Evolutionary conservation across 2,797 vertebrate genomes (phyloP), one percentile per base, ranked within the genome.

Genomic region (Gallirallus australis): DNA sequence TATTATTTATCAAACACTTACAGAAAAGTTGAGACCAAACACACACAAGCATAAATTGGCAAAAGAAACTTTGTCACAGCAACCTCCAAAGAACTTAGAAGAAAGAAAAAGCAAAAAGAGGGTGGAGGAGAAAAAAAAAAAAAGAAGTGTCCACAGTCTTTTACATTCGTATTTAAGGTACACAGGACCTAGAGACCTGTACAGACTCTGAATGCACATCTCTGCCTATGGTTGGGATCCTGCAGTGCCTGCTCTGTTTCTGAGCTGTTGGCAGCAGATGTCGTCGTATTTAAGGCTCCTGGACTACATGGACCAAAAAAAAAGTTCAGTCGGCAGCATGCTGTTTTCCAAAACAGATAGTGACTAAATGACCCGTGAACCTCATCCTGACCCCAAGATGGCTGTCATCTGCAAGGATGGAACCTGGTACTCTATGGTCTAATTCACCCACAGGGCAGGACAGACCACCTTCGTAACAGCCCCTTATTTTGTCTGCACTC

Each of bases 91-190:
- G 11, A 8, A 35, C 3, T 56, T 45, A 6, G 23, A 24, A 25
- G 14, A 16, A 15, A 16, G 16, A 18, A 5, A 4, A 6, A 5
- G 2, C 17, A 8, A 7, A 25, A 37, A 28, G 48, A 24, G 48
- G 48, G 13, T 24, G 48, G 24, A 27, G 24, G 11, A 25, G 48
- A 5, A 6, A 4, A 2, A 17, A 8, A 7, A 21, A n/a, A 19
- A 35, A 40, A 25, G 9, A 1, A 5, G 5, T 19, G 15, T 39
- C 59, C 24, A 35, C 8, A 25, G 7, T 19, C 0, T 1, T 47
- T 39, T 65, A 15, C 10, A 21, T 13, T 40, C 57, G 5, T 24
- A 63, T 23, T 60, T 60, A 60, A 64, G 31, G 25, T 13, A 33
- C 6, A 31, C 0, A 10, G 11, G 13, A 28, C 25, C 27, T 13